Evolutionary conservation across 1,140 invertebrate genomes (phyloP), one percentile per base, ranked within the genome.

Genomic region (Sinonovacula constricta): DNA sequence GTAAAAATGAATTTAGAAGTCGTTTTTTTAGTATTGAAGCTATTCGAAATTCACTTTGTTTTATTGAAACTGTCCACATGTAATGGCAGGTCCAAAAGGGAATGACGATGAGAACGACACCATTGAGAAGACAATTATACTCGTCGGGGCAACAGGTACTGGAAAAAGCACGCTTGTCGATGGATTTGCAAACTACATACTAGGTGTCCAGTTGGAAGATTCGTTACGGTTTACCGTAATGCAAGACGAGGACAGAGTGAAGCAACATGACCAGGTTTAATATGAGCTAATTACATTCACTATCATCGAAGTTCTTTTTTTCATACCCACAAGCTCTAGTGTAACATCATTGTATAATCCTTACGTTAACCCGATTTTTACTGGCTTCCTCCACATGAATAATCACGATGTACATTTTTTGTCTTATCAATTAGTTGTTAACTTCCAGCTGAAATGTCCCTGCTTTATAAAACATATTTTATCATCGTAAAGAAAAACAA

Each of bases 111-210:
- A 3, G 5, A 39, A 54, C 10, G 79, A n/a, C n/a, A n/a, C n/a
- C n/a, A n/a, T n/a, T n/a, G n/a, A 80, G 18, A 81, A 71, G 39
- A 81, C 79, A 5, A 76, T 81, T 24, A 54, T 81, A 67, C n/a
- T 81, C 0, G 60, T 81, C 1, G 79, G 79, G 7, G 71, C 71
- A 56, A 70, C 72, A 34, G 72, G 72, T 18, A 65, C 79, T n/a
- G 79, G 79, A 10, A 81, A 81, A 51, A 81, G 79, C 34, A 81
- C 79, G 0, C 34, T 81, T 0, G 67, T 76, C 7, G 67, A 81
- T 33, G 79, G 79, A 4, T 30, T 81, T 10, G 72, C 71, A 12
- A 81, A 81, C 59, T 81, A 70, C 30, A 39, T 62, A 3, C 49
- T 81, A 15, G 71, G 72, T 56, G 79, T 81, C 14, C 57, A 59